Percentiles rank a stretch among this genome's conserved stretches.
Conservation (phyloP, 2,113 vertebrate species). For the Catharus bicknelli region DNA sequence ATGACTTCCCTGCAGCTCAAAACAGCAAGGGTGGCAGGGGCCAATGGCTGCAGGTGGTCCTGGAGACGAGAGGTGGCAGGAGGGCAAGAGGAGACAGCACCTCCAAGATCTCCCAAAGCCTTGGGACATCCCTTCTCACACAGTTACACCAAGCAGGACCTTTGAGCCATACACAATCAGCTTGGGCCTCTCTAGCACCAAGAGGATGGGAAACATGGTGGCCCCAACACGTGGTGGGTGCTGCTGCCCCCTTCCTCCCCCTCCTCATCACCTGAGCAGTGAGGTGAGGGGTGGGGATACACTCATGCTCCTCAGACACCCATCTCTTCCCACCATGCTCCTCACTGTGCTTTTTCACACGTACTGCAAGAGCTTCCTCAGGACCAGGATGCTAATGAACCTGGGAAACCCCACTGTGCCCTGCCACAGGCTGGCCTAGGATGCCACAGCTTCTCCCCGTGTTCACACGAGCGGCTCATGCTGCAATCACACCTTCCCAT, state of each 20-base stretch:
- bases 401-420: neutral
- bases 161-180: neutral
- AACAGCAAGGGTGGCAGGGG: neutral
- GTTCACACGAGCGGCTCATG: accelerated
- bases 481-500: neutral
- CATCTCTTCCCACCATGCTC: neutral
- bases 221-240: neutral
- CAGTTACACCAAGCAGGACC: neutral
- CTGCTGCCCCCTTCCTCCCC: neutral
- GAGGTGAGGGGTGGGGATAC: neutral
- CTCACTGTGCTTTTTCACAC: neutral
- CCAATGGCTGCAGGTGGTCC: neutral
- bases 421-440: neutral
- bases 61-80: neutral
- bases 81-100: neutral
- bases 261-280: neutral
- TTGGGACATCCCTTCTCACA: neutral
- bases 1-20: neutral
- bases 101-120: neutral
- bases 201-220: neutral
- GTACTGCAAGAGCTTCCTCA: neutral
- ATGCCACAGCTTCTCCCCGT: accelerated
- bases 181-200: neutral
- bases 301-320: neutral
- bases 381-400: neutral